phyloP scores from a whole-genome alignment of 2,797 vertebrate genomes.

The Molossus alvarezi region DNA sequence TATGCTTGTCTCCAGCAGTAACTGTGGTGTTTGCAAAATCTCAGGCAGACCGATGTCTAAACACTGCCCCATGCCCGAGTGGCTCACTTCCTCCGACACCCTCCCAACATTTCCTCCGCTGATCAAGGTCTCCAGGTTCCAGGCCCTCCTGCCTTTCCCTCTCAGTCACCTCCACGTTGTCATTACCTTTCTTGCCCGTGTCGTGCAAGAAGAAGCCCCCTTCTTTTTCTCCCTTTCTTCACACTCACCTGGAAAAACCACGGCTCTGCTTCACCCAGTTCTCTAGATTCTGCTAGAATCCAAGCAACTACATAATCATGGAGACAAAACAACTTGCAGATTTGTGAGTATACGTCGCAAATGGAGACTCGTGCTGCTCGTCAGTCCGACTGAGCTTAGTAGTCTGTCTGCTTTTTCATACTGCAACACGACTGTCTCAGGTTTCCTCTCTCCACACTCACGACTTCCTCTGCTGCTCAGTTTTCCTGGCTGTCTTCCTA shows the following conservation, averaged over 20 bases:
- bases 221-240: not conserved
- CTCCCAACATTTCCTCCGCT: not conserved
- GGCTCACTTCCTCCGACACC: not conserved
- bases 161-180: not conserved
- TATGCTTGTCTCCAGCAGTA: not conserved
- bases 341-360: not conserved
- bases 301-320: not conserved
- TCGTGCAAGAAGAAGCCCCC: not conserved
- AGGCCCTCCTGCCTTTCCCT: not conserved
- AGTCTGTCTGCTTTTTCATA: not conserved
- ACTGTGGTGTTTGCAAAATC: not conserved
- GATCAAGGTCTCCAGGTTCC: not conserved
- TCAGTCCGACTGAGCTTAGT: not conserved
- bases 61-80: not conserved
- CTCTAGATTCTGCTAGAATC: not conserved
- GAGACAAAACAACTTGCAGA: not conserved
- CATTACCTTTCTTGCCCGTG: not conserved
- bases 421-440: not conserved
- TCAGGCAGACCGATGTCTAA: not conserved
- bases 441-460: not conserved
- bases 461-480: rapidly evolving
- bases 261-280: not conserved
- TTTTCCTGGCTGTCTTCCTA: not conserved
- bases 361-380: not conserved
- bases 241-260: not conserved